Base-by-base conservation (phyloP, 2,113 vertebrate genomes). In the Hippotragus niger region DNA sequence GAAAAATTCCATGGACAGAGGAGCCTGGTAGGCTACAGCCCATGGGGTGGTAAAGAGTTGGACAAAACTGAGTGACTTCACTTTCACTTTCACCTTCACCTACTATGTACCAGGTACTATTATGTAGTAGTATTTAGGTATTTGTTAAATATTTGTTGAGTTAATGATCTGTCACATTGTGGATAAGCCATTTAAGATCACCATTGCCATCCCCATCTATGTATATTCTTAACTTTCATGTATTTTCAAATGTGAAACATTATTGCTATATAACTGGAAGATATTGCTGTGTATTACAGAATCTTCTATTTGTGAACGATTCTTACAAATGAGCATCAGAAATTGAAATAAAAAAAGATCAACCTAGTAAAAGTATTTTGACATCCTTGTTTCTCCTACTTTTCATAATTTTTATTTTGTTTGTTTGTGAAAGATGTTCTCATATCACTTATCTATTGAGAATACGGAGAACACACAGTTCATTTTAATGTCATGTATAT, bases 101-200 rank as follows among this genome's bases (percentile, higher is more conserved):
- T 21, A 71, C n/a, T 71, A 21, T 23, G n/a, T n/a, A 71, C n/a
- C n/a, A 36, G 64, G n/a, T n/a, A 12, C n/a, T 71, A 71, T 36
- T 71, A 21, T 23, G n/a, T 6, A 71, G n/a, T 36, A 36, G n/a
- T 12, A 36, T 71, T n/a, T 43, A 62, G 5, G 16, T 93, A 10
- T 88, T 93, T 45, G 74, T 64, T 76, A 81, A 91, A 64, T 88
- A 93, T 90, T 47, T 90, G 29, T 33, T 95, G 89, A 88, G 43
- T 57, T 90, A 90, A 76, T 85, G 36, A 88, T 90, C 19, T 53
- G 11, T 64, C 47, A 47, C 5, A 36, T 15, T 76, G 11, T 53
- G 2, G 14, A 91, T 12, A 87, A 14, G 17, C 19, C 57, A 95
- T 57, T 53, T 94, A 60, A 6, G 8, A 58, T 84, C 25, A 64